phyloP scores from a whole-genome alignment of 2,113 vertebrate genomes.

The Scomber colias region DNA sequence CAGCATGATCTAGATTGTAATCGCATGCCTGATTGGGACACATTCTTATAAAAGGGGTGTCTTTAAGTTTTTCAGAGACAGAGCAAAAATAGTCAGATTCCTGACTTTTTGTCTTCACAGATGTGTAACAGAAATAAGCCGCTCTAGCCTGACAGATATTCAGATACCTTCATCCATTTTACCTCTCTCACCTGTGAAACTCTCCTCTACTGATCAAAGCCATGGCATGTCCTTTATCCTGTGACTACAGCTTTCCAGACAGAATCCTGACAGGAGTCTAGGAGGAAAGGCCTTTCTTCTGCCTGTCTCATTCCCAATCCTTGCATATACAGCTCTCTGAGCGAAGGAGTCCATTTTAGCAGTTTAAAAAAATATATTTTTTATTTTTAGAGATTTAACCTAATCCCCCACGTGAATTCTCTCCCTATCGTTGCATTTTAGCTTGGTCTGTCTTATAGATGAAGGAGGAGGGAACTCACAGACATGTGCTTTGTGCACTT shows the following conservation, averaged over 20 bases:
- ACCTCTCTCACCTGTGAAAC: slow-evolving; percentile 67
- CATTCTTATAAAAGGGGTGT: slow-evolving; percentile 46
- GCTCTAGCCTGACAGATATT: slow-evolving; percentile 70
- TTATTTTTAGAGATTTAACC: slow-evolving; percentile 46
- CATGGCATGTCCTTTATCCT: slow-evolving; percentile 71
- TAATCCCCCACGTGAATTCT: slow-evolving; percentile 44
- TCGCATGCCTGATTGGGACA: slow-evolving; percentile 75
- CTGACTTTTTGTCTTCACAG: slow-evolving; percentile 19
- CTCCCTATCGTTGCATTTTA: slow-evolving; percentile 2
- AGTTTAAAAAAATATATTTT: slow-evolving; percentile 2
- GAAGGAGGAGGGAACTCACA: slow-evolving; percentile 8
- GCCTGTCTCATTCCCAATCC: slow-evolving; percentile 53
- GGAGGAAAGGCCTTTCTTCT: slow-evolving; percentile 68
- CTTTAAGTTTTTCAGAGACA: slow-evolving; percentile 34
- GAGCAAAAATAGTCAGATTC: slow-evolving; percentile 52
- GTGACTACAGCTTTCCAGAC: slow-evolving; percentile 65
- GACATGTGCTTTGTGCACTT: not conserved
- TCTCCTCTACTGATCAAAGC: slow-evolving; percentile 77
- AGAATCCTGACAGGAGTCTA: slow-evolving; percentile 64
- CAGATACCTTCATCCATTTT: slow-evolving; percentile 71
- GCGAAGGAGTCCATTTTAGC: slow-evolving; percentile 56
- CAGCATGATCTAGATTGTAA: slow-evolving; percentile 70
- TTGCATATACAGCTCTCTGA: slow-evolving; percentile 32
- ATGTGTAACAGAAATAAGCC: slow-evolving; percentile 53
- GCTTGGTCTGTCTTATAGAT: slow-evolving; percentile 21